Percentiles rank a stretch among this genome's conserved stretches.
Evolutionary conservation across 2,797 vertebrate genomes (phyloP).

Genomic region (Pygocentrus nattereri): DNA sequence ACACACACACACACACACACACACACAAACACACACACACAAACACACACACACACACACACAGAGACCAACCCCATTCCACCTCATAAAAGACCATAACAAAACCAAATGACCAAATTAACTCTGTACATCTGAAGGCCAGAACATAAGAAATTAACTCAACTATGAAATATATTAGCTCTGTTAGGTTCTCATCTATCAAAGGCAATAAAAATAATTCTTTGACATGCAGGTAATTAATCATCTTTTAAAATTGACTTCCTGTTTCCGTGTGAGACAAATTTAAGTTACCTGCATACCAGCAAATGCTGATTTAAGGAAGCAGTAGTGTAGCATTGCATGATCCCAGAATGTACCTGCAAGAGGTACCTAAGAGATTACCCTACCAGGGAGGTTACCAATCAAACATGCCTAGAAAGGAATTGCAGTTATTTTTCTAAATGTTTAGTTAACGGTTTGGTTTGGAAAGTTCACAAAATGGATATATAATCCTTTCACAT

Average conservation of each 20-base stretch:
- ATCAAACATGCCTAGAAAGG: too few relatives aligned
- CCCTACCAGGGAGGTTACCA: too few relatives aligned
- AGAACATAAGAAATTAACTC: background rate
- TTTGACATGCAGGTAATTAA: background rate
- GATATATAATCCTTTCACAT: too few relatives aligned
- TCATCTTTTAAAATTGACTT: background rate
- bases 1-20: too few relatives aligned
- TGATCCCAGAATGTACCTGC: background rate
- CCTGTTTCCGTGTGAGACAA: background rate
- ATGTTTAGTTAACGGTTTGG: too few relatives aligned
- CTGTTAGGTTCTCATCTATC: background rate
- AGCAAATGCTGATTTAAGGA: constrained; percentile 1
- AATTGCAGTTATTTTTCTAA: too few relatives aligned
- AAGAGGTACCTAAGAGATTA: background rate
- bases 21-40: too few relatives aligned
- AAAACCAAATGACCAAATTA: too few relatives aligned
- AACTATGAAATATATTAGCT: background rate
- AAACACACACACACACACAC: too few relatives aligned
- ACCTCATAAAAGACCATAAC: background rate
- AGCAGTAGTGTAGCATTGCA: background rate
- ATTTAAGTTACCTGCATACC: background rate
- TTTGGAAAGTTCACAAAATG: too few relatives aligned
- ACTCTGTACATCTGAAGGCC: background rate
- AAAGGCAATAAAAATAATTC: background rate
- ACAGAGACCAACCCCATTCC: background rate